Evolutionary conservation across 2,888 invertebrate genomes (phyloP).

Genomic region (Acronicta leporina): DNA sequence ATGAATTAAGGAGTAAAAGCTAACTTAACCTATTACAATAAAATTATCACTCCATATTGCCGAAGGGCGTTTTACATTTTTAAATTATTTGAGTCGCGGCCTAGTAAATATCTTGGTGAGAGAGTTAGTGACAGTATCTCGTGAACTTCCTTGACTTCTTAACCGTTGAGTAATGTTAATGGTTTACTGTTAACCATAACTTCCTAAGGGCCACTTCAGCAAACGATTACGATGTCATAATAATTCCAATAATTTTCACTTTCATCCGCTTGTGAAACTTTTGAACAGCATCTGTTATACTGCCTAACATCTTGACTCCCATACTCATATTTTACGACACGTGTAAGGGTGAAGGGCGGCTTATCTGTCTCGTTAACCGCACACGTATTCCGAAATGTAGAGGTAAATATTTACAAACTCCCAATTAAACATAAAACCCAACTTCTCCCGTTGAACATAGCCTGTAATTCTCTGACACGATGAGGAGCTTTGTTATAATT

Average conservation of each 20-base stretch:
- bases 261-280: neutral
- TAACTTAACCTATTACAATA: too few relatives aligned
- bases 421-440: constrained; percentile 11
- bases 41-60: too few relatives aligned
- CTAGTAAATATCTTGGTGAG: too few relatives aligned
- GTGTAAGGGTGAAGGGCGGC: neutral
- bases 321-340: neutral
- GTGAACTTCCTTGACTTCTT: too few relatives aligned
- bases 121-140: too few relatives aligned
- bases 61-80: too few relatives aligned
- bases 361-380: constrained; percentile 2
- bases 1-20: too few relatives aligned
- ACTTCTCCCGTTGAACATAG: constrained; percentile 19
- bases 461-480: constrained; percentile 27
- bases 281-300: neutral
- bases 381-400: constrained; percentile 10
- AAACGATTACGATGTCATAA: too few relatives aligned
- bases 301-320: neutral
- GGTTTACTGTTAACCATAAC: too few relatives aligned
- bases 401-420: constrained; percentile 3
- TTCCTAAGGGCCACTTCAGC: too few relatives aligned
- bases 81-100: too few relatives aligned
- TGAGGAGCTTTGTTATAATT: constrained; percentile 42
- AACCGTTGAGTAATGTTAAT: too few relatives aligned
- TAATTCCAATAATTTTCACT: neutral